These are phyloP conservation scores for Phalanger gymnotis DNA, from an alignment of 2,797 vertebrate genomes.

Conservation along the genomic window DNA sequence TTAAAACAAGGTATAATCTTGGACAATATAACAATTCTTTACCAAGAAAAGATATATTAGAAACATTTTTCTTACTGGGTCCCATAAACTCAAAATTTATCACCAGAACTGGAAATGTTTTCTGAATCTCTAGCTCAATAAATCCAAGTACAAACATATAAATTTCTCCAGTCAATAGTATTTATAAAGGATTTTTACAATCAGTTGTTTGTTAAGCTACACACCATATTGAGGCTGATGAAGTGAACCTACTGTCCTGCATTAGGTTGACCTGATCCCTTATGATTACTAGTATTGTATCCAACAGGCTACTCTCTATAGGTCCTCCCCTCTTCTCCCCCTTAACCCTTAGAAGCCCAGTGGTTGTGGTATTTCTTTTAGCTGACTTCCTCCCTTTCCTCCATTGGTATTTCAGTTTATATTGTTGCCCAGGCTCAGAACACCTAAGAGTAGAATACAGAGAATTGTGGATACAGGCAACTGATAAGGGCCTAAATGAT, in stretches of 20 bases:
- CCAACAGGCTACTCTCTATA: rapidly evolving
- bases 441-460: neutral
- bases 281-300: neutral
- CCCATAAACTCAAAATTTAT: neutral
- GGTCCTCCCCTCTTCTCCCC: rapidly evolving
- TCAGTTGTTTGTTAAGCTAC: neutral
- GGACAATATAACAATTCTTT: neutral
- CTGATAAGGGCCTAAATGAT: neutral
- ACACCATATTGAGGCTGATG: neutral
- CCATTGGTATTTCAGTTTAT: neutral
- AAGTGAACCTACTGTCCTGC: neutral
- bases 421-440: neutral
- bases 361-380: neutral
- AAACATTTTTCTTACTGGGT: slow-evolving; percentile 5
- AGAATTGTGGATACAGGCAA: neutral
- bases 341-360: too few relatives aligned
- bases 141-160: neutral
- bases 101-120: neutral
- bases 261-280: neutral
- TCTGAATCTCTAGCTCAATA: slow-evolving; percentile 12
- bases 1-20: neutral
- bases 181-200: neutral
- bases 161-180: neutral
- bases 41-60: slow-evolving; percentile 12
- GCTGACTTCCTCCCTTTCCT: neutral